Base-by-base conservation (phyloP, 2,888 invertebrate genomes). In the Eledone cirrhosa region DNA sequence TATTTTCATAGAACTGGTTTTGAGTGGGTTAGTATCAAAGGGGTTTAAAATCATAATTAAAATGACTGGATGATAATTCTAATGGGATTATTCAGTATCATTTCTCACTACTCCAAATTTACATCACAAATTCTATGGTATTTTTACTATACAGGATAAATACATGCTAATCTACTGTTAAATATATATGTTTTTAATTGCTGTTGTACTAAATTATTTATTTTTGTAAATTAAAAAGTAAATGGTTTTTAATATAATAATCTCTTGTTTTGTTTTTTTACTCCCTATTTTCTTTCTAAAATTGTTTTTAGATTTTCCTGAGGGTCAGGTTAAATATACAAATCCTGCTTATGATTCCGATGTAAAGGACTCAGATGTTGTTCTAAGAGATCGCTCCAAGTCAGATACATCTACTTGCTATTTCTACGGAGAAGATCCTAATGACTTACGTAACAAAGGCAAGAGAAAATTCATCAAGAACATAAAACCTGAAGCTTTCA, bases 401-500 rank as follows among this genome's bases (percentile, higher is more conserved):
- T 76, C 79, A 13, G 79, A 79, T 77, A 65, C 77, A 5, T 79
- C 79, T 24, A 79, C 63, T 19, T 65, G 29, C 14, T 77, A 33
- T 14, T 31, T 27, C 29, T 41, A 79, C 24, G 75, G 77, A 47
- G 77, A 65, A 29, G 79, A 79, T 24, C 59, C 77, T 19, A 76
- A 65, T 2, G 47, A 77, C 14, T 31, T 79, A 76, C 76, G 77
- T 19, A 78, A 69, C 53, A 80, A 80, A 59, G 69, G 82, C 53
- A 85, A 84, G 59, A 85, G 85, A 79, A 87, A 87, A 78, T 86
- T 89, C 78, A 88, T 88, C 48, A 89, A 89, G 81, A 90, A 89
- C 81, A 87, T 89, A 65, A 86, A 87, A 79, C 89, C 89, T 7
- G 89, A 89, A 33, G 84, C 87, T 31, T 86, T 90, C 79, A 88